Base-by-base conservation (phyloP, 2,888 invertebrate species). In the Nemurella pictetii region DNA sequence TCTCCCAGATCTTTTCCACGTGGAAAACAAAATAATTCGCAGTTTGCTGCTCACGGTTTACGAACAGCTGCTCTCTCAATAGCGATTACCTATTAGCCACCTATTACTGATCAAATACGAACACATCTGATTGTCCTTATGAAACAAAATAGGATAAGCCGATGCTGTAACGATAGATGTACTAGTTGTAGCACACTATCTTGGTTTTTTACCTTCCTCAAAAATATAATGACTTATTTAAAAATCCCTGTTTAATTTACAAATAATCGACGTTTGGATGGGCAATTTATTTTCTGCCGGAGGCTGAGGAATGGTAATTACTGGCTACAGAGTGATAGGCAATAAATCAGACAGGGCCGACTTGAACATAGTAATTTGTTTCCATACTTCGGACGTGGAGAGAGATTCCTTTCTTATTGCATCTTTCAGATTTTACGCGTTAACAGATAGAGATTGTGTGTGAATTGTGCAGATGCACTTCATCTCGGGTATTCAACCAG, bases 141-240 rank as follows among this genome's bases (percentile, higher is more conserved):
- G 12, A 2, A 55, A 12, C 55, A 55, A 55, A 55, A 55, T 55
- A 55, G 9, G 9, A 55, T 55, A 55, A 20, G 15, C 20, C 20
- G 20, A 20, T 20, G 55, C 20, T 55, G 55, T 12, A 55, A 12
- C 55, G 9, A 55, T 55, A 55, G 55, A 55, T 55, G 20, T 55
- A 55, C 55, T n/a, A n/a, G n/a, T n/a, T n/a, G n/a, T n/a, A n/a
- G n/a, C n/a, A n/a, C n/a, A n/a, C 55, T 12, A 55, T 55, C 9
- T 55, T 55, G 15, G 2, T 78, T 78, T 81, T 81, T 36, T 81
- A 81, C 25, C 81, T 36, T 81, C 36, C 36, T 32, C n/a, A 81
- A 81, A 81, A 28, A 80, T 80, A 80, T 82, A 82, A 82, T 82
- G 82, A 82, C 81, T 82, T 82, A 72, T 72, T 82, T 82, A 55